Evolutionary conservation across 2,888 invertebrate species (phyloP), one percentile per base, ranked within the genome.

Genomic region (Archips crataeganus): DNA sequence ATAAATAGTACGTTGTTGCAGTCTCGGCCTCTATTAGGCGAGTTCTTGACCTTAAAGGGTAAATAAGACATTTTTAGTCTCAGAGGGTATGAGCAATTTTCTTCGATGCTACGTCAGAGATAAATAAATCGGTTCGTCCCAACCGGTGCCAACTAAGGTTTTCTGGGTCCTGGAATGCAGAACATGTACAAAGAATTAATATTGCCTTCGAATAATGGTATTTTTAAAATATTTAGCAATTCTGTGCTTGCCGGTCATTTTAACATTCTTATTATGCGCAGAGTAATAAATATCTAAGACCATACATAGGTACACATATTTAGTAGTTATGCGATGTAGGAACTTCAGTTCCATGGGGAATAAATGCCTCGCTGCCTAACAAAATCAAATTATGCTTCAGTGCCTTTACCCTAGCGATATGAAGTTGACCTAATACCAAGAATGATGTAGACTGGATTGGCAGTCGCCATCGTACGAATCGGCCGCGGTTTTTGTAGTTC

Each of bases 21-120:
- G n/a, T 2, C 36, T 39, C 15, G 13, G 54, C 23, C 42, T 57
- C 23, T 67, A 57, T 57, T 45, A 47, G 13, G 32, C 13, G 32
- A 54, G 57, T 11, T 51, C 13, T 67, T 67, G 57, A 11, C 42
- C 15, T 67, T 67, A 66, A 42, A 45, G 32, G n/a, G 32, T 57
- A 57, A 45, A 54, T 39, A 66, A n/a, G 57, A n/a, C 23, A 57
- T 67, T 57, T n/a, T 32, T 39, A 57, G 39, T 39, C 2, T 5
- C 13, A 54, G 39, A 42, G 23, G 13, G 13, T 23, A 15, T 3
- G n/a, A 36, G 39, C 13, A 39, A 66, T 68, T 51, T n/a, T 8
- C 32, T 63, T 34, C 32, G 6, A 3, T 10, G 32, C 13, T 63
- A 42, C 8, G 10, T 47, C 13, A 34, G 13, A 45, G 63, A 23